phyloP scores from a whole-genome alignment of 2,113 vertebrate genomes.

The Galeopterus variegatus region DNA sequence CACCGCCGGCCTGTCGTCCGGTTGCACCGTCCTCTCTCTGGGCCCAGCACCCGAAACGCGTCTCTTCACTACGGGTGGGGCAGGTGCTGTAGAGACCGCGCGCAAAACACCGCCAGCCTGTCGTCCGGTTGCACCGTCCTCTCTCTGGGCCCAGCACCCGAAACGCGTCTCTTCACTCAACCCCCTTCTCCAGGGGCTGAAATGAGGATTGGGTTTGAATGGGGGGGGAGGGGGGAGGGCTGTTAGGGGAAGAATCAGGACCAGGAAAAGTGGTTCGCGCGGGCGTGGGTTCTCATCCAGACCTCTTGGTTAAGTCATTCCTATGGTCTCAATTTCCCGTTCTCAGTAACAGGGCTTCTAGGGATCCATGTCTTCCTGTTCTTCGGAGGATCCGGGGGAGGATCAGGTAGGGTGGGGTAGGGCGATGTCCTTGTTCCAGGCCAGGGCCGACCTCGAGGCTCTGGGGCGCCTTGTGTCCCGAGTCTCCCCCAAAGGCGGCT shows the following conservation, averaged over 20 bases:
- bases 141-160: neutral
- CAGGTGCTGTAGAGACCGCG: neutral
- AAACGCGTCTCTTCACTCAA: neutral
- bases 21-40: no score
- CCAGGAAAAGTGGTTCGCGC: no score
- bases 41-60: neutral
- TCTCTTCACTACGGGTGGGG: neutral
- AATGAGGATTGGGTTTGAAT: neutral
- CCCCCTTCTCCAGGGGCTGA: neutral
- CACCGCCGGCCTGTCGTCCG: neutral
- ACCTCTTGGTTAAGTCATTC: neutral
- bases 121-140: neutral
- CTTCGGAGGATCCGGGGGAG: neutral
- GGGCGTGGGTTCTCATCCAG: neutral
- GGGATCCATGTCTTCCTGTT: neutral
- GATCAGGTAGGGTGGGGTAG: accelerated
- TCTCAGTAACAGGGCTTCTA: neutral
- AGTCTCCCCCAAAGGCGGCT: neutral
- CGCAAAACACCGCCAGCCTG: neutral
- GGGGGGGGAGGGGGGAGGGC: neutral
- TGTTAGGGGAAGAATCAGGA: neutral
- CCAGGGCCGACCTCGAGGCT: neutral
- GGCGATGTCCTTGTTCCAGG: neutral
- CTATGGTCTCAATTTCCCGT: neutral
- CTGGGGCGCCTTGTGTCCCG: neutral